Evolutionary conservation across 2,797 vertebrate species (phyloP), one percentile per base, ranked within the genome.

Genomic region (Lateolabrax maculatus): DNA sequence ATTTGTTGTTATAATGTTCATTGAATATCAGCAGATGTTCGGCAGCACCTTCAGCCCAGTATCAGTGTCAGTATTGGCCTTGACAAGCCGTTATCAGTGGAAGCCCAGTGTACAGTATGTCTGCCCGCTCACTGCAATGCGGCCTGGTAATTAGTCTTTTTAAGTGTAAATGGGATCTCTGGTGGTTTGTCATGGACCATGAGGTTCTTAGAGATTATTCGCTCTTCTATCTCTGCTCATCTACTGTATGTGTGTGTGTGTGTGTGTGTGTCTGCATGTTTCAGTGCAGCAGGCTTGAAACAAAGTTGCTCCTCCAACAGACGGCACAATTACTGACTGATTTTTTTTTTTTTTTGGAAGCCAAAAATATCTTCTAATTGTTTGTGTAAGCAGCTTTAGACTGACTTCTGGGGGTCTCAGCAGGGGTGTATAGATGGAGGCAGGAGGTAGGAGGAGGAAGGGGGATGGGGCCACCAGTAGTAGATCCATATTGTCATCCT

Each of bases 371-470:
- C 76, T 75, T 72, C 61, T 87, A 91, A 91, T 90, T 90, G 88
- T 90, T 91, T 88, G 88, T 90, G 80, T 89, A 90, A 91, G 91
- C 86, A 88, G 87, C 81, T 80, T 75, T 77, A 76, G 74, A 83
- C 71, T 78, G 64, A 75, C 66, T 85, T 44, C 49, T 57, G 56
- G 56, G 77, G 79, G 49, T 84, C 87, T 86, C 89, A 84, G 81
- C 84, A 77, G 85, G 85, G 81, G 86, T 61, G 56, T 56, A 16
- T 36, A 21, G 62, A 78, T 67, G 57, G 60, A 85, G 55, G 57
- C 52, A 56, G 79, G 29, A 64, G 61, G 48, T 6, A 41, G 64
- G 55, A 71, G 75, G 23, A 21, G 49, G 25, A 34, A 27, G 16
- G 6, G 46, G 46, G 39, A 18, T 13, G 34, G 36, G 29, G 41